Conservation (phyloP, 2,113 vertebrate species). For the Halcyon malimbica region DNA sequence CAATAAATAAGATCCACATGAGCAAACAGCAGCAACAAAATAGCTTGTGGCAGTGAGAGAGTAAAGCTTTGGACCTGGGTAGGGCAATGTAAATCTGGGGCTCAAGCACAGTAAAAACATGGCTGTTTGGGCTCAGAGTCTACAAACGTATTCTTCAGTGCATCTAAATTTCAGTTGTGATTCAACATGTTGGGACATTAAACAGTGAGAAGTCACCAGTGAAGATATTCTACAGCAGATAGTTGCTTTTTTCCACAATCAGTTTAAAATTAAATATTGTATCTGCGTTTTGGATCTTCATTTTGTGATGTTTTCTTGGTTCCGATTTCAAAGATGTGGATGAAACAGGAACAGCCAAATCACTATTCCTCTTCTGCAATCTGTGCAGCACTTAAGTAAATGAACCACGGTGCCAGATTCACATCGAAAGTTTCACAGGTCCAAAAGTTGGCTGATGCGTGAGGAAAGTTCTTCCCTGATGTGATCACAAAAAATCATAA, state of each 20-base stretch:
- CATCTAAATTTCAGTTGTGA: background rate
- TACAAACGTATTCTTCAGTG: background rate
- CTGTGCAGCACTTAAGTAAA: background rate
- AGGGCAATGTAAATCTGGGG: background rate
- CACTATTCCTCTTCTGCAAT: background rate
- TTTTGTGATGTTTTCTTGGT: background rate
- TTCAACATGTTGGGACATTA: background rate
- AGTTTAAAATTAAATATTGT: background rate
- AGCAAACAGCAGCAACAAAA: background rate
- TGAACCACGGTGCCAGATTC: background rate
- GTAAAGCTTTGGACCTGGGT: background rate
- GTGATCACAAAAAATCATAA: background rate
- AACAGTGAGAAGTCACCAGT: background rate
- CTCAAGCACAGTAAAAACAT: background rate
- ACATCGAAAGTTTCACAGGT: background rate
- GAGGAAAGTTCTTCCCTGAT: background rate
- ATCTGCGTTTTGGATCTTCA: background rate
- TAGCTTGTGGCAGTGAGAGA: background rate
- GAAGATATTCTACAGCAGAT: background rate
- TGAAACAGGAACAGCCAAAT: background rate
- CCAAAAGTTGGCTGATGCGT: background rate
- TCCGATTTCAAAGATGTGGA: background rate
- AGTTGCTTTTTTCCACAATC: background rate
- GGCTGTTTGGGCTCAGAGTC: background rate
- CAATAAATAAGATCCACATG: slow-evolving; percentile 11